Conservation (phyloP, 1,140 invertebrate genomes). For the Meloidogyne floridensis region DNA sequence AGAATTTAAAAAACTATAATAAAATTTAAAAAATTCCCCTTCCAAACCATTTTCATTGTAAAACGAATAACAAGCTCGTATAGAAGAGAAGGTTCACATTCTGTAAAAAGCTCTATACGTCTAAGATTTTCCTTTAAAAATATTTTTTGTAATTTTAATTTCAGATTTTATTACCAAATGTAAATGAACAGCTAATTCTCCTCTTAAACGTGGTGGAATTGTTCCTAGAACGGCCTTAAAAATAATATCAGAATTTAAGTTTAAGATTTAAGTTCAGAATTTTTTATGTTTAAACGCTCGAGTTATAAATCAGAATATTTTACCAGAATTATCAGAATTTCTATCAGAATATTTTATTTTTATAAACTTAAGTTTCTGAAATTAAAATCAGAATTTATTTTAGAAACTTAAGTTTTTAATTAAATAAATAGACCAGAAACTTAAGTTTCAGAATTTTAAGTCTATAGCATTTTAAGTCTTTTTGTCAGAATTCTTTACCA, state of each 20-base stretch:
- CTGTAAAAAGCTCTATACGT: slow-evolving; percentile 72
- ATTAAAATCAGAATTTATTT: no score
- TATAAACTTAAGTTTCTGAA: no score
- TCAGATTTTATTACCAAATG: slow-evolving; percentile 84
- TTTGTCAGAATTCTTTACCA: no score
- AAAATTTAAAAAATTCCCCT: background rate
- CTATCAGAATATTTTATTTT: no score
- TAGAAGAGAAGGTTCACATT: slow-evolving; percentile 86
- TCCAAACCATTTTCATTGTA: slow-evolving; percentile 59
- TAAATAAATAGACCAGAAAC: no score
- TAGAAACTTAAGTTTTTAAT: no score
- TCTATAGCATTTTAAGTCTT: no score
- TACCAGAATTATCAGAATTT: no score
- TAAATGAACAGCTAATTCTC: slow-evolving; percentile 71
- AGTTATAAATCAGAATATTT: no score
- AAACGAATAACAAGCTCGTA: slow-evolving; percentile 88
- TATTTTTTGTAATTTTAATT: background rate
- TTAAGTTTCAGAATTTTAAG: no score
- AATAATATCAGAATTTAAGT: background rate
- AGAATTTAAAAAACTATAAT: slow-evolving; percentile 70
- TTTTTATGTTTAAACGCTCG: no score
- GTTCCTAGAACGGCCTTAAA: slow-evolving; percentile 44
- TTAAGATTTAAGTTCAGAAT: background rate
- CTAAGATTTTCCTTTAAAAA: slow-evolving; percentile 78
- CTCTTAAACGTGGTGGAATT: slow-evolving; percentile 43